These are phyloP conservation scores for Phrynocephalus guinanensis DNA, from an alignment of 2,797 vertebrate genomes.

Conservation along the genomic window DNA sequence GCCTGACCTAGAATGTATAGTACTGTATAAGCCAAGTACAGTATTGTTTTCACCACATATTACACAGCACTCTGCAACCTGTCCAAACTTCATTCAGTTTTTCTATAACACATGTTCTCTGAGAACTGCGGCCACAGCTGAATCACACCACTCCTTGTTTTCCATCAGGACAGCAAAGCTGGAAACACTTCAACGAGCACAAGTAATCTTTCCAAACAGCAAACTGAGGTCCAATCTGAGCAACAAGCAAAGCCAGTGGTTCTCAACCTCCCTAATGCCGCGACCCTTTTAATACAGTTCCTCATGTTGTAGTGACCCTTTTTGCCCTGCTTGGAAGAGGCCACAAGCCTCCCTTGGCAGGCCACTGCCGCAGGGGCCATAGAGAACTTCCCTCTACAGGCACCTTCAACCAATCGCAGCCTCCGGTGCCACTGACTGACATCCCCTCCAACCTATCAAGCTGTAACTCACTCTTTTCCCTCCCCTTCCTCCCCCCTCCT, in stretches of 20 bases:
- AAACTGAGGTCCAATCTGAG: conserved; percentile 49
- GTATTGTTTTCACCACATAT: conserved; percentile 50
- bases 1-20: conserved; percentile 8
- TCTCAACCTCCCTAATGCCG: no score
- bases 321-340: no score
- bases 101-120: conserved; percentile 35
- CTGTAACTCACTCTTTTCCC: no score
- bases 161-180: conserved; percentile 61
- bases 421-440: no score
- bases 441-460: no score
- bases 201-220: conserved; percentile 64
- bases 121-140: neutral
- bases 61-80: conserved; percentile 47
- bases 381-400: no score
- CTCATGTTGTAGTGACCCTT: no score
- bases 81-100: conserved; percentile 36
- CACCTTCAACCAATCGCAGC: no score
- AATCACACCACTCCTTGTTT: conserved; percentile 62
- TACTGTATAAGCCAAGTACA: conserved; percentile 47
- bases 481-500: no score
- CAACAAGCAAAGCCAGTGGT: neutral
- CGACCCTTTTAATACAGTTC: no score
- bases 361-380: no score
- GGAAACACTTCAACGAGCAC: conserved; percentile 63
- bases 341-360: no score